Evolutionary conservation across 2,888 invertebrate species (phyloP), one percentile per base, ranked within the genome.

Genomic region (Philereme transversata): DNA sequence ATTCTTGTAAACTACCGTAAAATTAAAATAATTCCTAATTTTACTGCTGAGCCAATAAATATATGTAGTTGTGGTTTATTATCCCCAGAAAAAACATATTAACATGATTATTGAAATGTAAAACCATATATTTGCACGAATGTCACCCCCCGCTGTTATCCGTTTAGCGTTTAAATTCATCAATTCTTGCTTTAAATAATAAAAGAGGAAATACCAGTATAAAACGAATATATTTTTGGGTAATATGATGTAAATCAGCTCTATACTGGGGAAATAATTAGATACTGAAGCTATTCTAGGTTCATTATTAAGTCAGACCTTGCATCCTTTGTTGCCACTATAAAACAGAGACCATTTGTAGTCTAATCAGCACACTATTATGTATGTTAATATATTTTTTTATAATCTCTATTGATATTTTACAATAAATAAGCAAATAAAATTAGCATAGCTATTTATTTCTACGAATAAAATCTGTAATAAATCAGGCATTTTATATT

Each of bases 101-200:
- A 40, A 53, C 53, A 53, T 60, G 45, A 49, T 54, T 53, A 59
- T 59, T 59, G 49, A 54, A 59, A 33, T 54, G 46, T 59, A 50
- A 59, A 59, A 54, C 50, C 54, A 54, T 53, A 53, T 45, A 47
- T 36, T 8, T 44, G 40, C 52, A 38, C 49, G 49, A 52, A 50
- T 53, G 50, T 45, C 51, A 51, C 57, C 57, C 45, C 61, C 61
- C 35, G 61, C 61, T 61, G 61, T 8, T 52, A 49, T 49, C 48
- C 35, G 45, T 52, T 61, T 57, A 61, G 46, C 8, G 45, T 61
- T 57, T 49, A 41, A 49, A 61, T 56, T 49, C 40, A 61, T 61
- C 56, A 57, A 49, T 7, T 38, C 4, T 7, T 2, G 8, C 36
- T 1, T n/a, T 45, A 43, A 10, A 22, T 22, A 45, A 6, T 7